Conservation (phyloP, 2,888 invertebrate genomes). For the Apantesis nais region DNA sequence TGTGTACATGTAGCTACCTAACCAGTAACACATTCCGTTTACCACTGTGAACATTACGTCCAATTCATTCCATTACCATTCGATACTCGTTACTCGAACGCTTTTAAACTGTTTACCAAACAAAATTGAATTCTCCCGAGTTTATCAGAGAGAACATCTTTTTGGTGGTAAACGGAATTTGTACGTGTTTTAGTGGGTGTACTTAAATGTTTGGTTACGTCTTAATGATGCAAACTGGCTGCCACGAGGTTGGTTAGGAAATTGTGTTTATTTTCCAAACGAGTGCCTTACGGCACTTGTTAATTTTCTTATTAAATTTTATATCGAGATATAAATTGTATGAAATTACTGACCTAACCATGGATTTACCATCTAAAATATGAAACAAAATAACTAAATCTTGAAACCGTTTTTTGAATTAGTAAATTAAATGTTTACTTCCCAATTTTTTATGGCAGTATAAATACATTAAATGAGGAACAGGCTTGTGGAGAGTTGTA, state of each 20-base stretch:
- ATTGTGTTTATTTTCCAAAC: constrained; percentile 15
- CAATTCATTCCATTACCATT: constrained; percentile 70
- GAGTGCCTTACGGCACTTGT: not conserved
- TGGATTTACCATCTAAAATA: not conserved
- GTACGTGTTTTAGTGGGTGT: constrained; percentile 39
- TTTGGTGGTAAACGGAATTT: constrained; percentile 43
- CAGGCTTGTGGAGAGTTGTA: not conserved
- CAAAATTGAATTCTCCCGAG: constrained; percentile 57
- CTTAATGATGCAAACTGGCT: constrained; percentile 39
- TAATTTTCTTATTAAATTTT: constrained; percentile 5
- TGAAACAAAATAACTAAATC: not conserved
- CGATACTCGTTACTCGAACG: constrained; percentile 64
- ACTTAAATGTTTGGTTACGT: constrained; percentile 44
- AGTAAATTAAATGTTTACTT: not conserved
- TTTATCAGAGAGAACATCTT: constrained; percentile 47
- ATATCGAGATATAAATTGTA: not conserved
- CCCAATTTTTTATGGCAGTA: not conserved
- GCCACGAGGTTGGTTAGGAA: constrained; percentile 28
- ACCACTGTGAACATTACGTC: constrained; percentile 59
- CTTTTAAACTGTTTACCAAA: constrained; percentile 63
- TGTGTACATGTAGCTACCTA: constrained; percentile 21
- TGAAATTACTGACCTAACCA: not conserved
- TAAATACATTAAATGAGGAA: too few relatives aligned
- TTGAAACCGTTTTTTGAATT: not conserved
- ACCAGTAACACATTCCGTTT: constrained; percentile 41